Evolutionary conservation across 2,113 vertebrate species (phyloP).

Genomic region (Esox niger): DNA sequence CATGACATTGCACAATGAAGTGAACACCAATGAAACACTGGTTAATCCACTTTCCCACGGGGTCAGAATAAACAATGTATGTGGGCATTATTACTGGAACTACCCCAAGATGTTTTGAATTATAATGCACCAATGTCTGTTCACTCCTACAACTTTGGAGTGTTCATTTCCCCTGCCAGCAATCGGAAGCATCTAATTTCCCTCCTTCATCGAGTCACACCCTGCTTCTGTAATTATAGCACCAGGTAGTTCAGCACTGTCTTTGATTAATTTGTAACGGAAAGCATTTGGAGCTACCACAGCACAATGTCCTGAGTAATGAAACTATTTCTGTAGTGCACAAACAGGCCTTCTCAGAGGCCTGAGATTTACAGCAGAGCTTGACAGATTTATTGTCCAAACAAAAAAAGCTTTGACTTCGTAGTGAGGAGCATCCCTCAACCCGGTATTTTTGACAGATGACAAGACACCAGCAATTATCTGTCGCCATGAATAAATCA

Average conservation of each 20-base stretch:
- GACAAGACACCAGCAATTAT: slow-evolving; percentile 43
- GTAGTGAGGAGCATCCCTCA: slow-evolving; percentile 27
- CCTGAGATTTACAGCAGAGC: slow-evolving; percentile 31
- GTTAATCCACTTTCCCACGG: no score
- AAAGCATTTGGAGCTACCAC: slow-evolving; percentile 24
- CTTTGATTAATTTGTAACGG: slow-evolving; percentile 26
- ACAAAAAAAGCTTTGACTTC: slow-evolving; percentile 22
- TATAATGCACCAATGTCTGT: neutral
- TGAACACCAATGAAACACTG: no score
- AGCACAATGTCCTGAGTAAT: slow-evolving; percentile 30
- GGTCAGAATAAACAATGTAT: neutral
- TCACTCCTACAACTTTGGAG: neutral
- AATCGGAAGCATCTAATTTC: neutral
- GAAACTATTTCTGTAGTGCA: neutral
- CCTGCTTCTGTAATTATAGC: slow-evolving; percentile 21
- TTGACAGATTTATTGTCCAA: slow-evolving; percentile 43
- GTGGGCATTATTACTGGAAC: no score
- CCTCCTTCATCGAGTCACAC: neutral
- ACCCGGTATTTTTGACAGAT: slow-evolving; percentile 33
- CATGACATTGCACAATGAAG: no score
- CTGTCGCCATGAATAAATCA: slow-evolving; percentile 50
- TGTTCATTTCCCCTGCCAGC: neutral
- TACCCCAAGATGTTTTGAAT: neutral
- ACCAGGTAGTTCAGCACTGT: slow-evolving; percentile 1
- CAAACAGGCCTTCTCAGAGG: slow-evolving; percentile 2